phyloP scores from a whole-genome alignment of 1,140 invertebrate species.

The Cotesia glomerata region DNA sequence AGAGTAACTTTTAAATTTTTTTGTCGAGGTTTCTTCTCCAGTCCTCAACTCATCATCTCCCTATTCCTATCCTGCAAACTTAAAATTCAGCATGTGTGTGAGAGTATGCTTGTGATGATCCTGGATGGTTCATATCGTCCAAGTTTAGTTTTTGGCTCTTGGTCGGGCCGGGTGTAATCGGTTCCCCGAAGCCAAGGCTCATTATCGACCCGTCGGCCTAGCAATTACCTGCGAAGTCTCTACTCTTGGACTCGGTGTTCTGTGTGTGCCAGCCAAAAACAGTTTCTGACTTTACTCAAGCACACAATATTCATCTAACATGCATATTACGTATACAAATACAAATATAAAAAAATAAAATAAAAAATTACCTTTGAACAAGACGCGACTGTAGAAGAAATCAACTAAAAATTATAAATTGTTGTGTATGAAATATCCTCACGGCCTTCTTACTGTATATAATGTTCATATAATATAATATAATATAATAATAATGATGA shows the following conservation, averaged over 20 bases:
- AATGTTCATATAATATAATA: too few relatives aligned
- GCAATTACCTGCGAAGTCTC: conserved; percentile 63
- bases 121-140: background rate
- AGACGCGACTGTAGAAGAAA: too few relatives aligned
- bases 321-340: too few relatives aligned
- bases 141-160: conserved; percentile 54
- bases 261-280: conserved; percentile 40
- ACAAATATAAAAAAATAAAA: background rate
- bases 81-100: background rate
- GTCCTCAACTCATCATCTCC: background rate
- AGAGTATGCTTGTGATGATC: too few relatives aligned
- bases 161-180: conserved; percentile 62
- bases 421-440: too few relatives aligned
- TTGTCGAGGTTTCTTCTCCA: conserved; percentile 1
- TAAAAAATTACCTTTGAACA: too few relatives aligned
- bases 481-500: too few relatives aligned
- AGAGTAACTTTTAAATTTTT: conserved; percentile 1
- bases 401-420: too few relatives aligned
- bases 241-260: conserved; percentile 41
- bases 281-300: conserved; percentile 13
- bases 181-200: conserved; percentile 64
- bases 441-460: too few relatives aligned
- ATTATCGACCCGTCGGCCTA: conserved; percentile 65
- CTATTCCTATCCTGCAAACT: conserved; percentile 15
- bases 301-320: background rate